Evolutionary conservation across 2,888 invertebrate genomes (phyloP), one percentile per base, ranked within the genome.

Genomic region (Trypoxylon attenuatum): DNA sequence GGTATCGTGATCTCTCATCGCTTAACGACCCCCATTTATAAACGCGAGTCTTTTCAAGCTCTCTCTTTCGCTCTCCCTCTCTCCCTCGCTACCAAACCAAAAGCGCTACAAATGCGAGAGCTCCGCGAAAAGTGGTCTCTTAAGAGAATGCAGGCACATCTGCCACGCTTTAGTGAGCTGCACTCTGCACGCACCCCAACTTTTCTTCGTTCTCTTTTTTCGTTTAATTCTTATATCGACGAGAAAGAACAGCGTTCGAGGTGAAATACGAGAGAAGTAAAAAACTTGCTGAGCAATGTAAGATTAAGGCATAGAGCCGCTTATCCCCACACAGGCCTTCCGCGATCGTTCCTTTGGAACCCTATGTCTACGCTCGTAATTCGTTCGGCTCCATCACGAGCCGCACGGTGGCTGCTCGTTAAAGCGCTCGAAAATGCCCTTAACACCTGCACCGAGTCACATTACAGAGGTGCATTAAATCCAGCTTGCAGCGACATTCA

Each of bases 1-100:
- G 43, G 60, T 69, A 68, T 70, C 73, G 50, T 47, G 76, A 76
- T 73, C 71, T 71, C 66, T 42, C 63, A 49, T 65, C 65, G 38
- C 41, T 73, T 73, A 73, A 73, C 56, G 66, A 66, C 57, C 46
- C 49, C 62, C 61, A 61, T 61, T 68, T 66, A 60, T 66, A 66
- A 33, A 50, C 33, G 33, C 33, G 33, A 13, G n/a, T 15, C 16
- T 56, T 25, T 46, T 33, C 13, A n/a, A 5, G 23, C 25, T 2
- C 15, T n/a, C 15, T 6, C 15, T 19, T 19, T 13, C 16, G n/a
- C n/a, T n/a, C n/a, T n/a, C n/a, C n/a, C n/a, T n/a, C n/a, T n/a
- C n/a, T n/a, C n/a, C n/a, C n/a, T n/a, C n/a, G n/a, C n/a, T n/a
- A n/a, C n/a, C n/a, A n/a, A n/a, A n/a, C n/a, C n/a, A n/a, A n/a